Evolutionary conservation across 2,113 vertebrate species (phyloP).

Genomic region (Tricholaema leucomelas): DNA sequence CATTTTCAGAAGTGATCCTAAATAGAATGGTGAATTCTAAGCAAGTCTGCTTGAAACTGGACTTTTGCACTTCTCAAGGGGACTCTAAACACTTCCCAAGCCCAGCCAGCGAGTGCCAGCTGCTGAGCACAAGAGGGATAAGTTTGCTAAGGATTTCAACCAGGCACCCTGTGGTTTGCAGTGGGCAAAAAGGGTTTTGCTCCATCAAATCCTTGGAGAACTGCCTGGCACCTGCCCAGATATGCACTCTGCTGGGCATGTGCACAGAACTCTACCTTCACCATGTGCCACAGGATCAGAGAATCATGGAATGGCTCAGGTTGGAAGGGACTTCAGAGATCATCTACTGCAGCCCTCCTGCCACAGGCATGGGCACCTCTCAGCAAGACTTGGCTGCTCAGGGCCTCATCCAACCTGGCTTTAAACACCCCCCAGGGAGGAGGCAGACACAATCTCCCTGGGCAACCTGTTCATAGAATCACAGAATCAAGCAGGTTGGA

Average conservation of each 20-base stretch:
- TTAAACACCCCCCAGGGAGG: too few species aligned
- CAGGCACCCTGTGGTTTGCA: neutral
- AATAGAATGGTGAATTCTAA: constrained; percentile 12
- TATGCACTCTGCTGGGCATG: accelerated
- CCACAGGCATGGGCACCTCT: too few species aligned
- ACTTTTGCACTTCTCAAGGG: neutral
- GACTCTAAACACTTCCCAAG: neutral
- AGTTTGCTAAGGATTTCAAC: neutral
- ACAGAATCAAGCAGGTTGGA: too few species aligned
- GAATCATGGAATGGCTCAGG: too few species aligned
- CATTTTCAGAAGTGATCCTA: neutral
- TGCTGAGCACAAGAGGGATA: neutral
- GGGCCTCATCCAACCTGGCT: too few species aligned
- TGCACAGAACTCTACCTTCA: neutral
- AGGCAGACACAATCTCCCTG: too few species aligned
- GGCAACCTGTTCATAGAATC: too few species aligned
- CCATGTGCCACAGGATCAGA: neutral
- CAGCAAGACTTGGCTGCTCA: too few species aligned
- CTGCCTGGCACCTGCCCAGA: neutral
- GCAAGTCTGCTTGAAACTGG: neutral
- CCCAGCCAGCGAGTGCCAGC: neutral
- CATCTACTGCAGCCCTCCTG: too few species aligned
- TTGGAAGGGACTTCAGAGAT: too few species aligned
- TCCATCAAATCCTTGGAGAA: neutral
- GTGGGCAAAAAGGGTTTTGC: neutral